Conservation (phyloP, 2,797 vertebrate genomes). For the Sus cebifrons region DNA sequence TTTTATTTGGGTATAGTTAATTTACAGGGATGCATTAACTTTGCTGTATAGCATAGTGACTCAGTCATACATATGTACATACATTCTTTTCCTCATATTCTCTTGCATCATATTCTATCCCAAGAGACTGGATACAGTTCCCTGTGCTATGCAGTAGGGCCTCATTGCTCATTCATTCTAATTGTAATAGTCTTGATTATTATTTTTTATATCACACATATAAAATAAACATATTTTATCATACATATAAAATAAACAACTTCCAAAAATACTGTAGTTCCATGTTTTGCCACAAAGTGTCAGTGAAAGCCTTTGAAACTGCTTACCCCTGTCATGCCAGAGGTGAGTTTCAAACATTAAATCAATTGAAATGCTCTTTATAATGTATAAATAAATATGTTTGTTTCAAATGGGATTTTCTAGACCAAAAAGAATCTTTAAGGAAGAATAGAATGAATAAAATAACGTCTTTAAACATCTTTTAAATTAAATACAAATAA, state of each 20-base stretch:
- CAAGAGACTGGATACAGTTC: too few species aligned
- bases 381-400: neutral
- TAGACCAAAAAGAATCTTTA: neutral
- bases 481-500: slow-evolving; percentile 19
- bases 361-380: slow-evolving; percentile 23
- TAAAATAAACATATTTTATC: neutral
- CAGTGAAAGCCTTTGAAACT: slow-evolving; percentile 81
- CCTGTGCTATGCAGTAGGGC: too few species aligned
- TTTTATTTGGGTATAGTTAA: too few species aligned
- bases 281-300: slow-evolving; percentile 86
- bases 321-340: neutral
- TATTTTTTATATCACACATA: neutral
- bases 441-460: neutral
- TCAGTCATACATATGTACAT: too few species aligned
- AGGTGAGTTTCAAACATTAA: neutral
- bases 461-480: too few species aligned
- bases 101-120: too few species aligned
- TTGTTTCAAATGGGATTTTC: neutral
- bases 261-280: slow-evolving; percentile 82
- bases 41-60: too few species aligned
- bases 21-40: too few species aligned
- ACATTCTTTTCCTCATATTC: too few species aligned
- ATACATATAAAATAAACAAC: neutral
- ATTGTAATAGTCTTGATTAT: neutral
- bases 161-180: too few species aligned